Evolutionary conservation across 2,888 invertebrate genomes (phyloP), one percentile per base, ranked within the genome.

Genomic region (Octonoba sinensis): DNA sequence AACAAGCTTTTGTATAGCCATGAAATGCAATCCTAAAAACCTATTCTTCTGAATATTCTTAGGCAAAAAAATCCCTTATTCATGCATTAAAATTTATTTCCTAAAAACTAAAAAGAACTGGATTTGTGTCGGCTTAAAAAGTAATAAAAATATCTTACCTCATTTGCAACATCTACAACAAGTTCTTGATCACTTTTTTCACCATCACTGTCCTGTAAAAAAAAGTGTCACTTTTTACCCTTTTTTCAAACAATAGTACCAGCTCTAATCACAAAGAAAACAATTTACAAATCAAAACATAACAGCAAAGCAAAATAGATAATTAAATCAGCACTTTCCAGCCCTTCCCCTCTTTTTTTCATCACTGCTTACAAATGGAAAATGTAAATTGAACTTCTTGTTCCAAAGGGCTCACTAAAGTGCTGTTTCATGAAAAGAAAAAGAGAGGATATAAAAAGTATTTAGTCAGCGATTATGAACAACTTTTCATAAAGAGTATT

Each of bases 151-250:
- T 57, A 59, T 36, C 51, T 79, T 90, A 95, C 96, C 90, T 96
- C 96, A 86, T 95, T 95, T 72, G 96, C 96, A 87, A 95, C 97
- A 89, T 97, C 97, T 46, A 97, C 97, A 83, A 97, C 97, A 86
- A 97, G 90, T 88, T 97, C 96, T 90, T 96, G 94, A 88, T 96
- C 95, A 90, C 96, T 96, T 90, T 97, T 97, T 89, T 96, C 96
- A 73, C 95, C 96, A 89, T 97, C 97, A 90, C 95, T 96, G 88
- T 96, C 96, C 95, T 95, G 89, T 84, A 89, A 84, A 36, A 20
- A 27, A 62, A 51, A 59, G 24, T 18, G 20, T 54, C 22, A 57
- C 65, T 24, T 70, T 70, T 59, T 20, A 47, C 24, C 24, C 20
- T 59, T 57, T 70, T 57, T 57, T 1, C 36, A 70, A 47, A 16